Conservation (phyloP, 1,140 invertebrate species). For the Hycleus cichorii region DNA sequence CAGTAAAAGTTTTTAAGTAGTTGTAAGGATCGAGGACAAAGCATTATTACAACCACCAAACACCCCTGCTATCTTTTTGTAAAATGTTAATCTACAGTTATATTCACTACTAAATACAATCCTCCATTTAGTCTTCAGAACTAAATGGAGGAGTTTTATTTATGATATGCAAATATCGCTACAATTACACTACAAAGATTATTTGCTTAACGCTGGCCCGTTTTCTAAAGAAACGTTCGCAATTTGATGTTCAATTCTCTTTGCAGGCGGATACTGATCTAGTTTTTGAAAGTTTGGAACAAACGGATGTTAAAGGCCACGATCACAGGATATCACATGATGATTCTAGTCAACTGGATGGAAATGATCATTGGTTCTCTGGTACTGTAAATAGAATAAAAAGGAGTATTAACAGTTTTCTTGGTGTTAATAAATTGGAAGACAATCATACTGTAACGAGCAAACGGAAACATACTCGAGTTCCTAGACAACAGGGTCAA, state of each 20-base stretch:
- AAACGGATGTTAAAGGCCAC: conserved; percentile 22
- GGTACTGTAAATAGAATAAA: conserved; percentile 35
- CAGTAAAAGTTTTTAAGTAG: conserved; percentile 28
- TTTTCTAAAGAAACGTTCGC: not conserved
- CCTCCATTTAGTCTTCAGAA: conserved; percentile 1
- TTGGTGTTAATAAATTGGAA: conserved; percentile 2
- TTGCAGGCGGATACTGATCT: conserved; percentile 36
- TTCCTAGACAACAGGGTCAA: conserved; percentile 9
- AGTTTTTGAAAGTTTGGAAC: conserved; percentile 37
- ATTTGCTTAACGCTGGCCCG: conserved; percentile 12
- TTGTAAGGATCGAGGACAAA: too few species aligned
- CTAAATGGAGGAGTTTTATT: conserved; percentile 4
- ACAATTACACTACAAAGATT: conserved; percentile 13
- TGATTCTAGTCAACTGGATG: conserved; percentile 31
- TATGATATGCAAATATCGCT: conserved; percentile 20
- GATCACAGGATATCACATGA: conserved; percentile 25
- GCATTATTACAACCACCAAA: not conserved
- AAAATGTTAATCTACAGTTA: not conserved
- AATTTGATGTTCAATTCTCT: not conserved
- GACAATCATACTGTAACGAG: not conserved
- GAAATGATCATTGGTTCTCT: conserved; percentile 35
- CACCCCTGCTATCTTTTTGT: not conserved
- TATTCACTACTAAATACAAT: too few species aligned
- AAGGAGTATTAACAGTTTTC: conserved; percentile 26
- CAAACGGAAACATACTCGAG: conserved; percentile 3